These are phyloP conservation scores for Calameuta pallipes DNA, from an alignment of 2,888 invertebrate species.

Conservation along the genomic window DNA sequence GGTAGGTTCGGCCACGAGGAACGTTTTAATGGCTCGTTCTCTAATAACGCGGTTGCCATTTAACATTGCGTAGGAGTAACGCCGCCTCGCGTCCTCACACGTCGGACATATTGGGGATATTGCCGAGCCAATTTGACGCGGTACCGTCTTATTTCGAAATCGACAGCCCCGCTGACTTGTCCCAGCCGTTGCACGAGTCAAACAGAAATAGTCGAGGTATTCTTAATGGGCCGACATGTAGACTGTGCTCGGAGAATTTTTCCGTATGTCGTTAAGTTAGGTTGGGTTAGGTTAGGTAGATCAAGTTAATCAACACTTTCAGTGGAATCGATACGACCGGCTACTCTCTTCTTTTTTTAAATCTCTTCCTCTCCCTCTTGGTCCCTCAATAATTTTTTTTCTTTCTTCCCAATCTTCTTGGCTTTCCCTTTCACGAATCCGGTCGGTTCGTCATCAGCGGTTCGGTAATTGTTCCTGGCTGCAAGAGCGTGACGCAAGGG, in stretches of 20 bases:
- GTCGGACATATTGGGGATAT: neutral
- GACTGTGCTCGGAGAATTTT: neutral
- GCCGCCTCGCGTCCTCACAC: neutral
- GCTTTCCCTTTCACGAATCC: neutral
- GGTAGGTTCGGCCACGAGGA: neutral
- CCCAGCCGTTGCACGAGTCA: neutral
- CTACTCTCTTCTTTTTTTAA: neutral
- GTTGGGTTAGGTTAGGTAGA: neutral
- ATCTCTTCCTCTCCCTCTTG: slow-evolving; percentile 14
- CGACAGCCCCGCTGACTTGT: neutral
- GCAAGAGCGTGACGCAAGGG: neutral
- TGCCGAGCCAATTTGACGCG: neutral
- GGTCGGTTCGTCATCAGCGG: neutral
- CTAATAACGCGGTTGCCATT: neutral
- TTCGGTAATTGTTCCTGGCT: neutral
- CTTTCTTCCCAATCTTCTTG: neutral
- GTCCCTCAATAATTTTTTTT: slow-evolving; percentile 8
- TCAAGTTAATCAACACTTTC: neutral
- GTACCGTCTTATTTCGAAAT: neutral
- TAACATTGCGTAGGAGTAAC: neutral
- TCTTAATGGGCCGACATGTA: neutral
- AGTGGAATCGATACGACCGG: neutral
- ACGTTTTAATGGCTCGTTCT: neutral
- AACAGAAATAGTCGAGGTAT: neutral
- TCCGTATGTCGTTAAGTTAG: neutral